Evolutionary conservation across 2,888 invertebrate species (phyloP).

Genomic region (Atherix ibis): DNA sequence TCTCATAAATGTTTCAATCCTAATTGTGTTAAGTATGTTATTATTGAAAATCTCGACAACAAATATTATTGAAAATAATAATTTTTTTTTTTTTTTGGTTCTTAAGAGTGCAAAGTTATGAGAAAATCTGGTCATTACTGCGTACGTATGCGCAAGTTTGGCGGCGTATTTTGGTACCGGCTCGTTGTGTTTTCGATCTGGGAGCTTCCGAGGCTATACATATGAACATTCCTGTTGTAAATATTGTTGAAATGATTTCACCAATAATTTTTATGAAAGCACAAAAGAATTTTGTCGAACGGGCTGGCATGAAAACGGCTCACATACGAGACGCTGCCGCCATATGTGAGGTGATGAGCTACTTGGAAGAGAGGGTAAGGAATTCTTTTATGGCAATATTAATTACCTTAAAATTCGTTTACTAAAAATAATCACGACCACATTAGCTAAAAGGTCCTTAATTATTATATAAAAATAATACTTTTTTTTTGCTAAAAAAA

Average conservation of each 20-base stretch:
- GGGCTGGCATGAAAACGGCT: constrained; percentile 64
- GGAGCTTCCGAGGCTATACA: constrained; percentile 59
- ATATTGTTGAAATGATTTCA: constrained; percentile 47
- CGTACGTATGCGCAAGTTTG: constrained; percentile 46
- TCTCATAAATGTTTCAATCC: constrained; percentile 43
- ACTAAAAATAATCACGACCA: background rate
- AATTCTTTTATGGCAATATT: no score
- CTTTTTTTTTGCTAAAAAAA: background rate
- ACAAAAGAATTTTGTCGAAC: constrained; percentile 67
- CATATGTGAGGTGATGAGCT: constrained; percentile 70
- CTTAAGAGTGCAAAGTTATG: constrained; percentile 57
- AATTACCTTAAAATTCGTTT: constrained; percentile 14
- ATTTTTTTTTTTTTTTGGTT: background rate
- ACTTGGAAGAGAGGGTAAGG: constrained; percentile 50
- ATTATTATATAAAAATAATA: background rate
- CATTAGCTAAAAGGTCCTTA: background rate
- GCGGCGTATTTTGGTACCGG: constrained; percentile 51
- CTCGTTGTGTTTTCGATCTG: constrained; percentile 49
- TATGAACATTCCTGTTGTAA: constrained; percentile 38
- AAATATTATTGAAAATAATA: background rate
- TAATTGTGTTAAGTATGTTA: constrained; percentile 45
- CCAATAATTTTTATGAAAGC: constrained; percentile 78
- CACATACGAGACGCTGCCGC: constrained; percentile 81
- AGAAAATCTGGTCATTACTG: constrained; percentile 52
- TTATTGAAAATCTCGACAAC: no score